phyloP scores from a whole-genome alignment of 2,888 invertebrate species.

The Encarsia formosa region DNA sequence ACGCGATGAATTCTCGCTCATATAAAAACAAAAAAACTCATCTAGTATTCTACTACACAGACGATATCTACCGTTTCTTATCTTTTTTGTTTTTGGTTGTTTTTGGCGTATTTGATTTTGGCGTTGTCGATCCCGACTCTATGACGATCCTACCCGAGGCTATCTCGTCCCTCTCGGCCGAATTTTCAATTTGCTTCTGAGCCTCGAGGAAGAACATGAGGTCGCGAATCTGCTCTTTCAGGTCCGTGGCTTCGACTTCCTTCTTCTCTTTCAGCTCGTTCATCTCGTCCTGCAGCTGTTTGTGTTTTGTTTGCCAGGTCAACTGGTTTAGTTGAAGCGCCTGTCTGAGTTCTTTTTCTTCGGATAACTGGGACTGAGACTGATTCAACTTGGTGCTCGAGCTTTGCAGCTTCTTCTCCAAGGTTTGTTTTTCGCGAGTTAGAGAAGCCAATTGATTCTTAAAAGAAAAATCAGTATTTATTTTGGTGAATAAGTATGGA shows the following conservation, averaged over 20 bases:
- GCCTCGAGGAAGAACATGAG: conserved; percentile 96
- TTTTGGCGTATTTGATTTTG: conserved; percentile 22
- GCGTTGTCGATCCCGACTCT: conserved; percentile 43
- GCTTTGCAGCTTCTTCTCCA: conserved; percentile 69
- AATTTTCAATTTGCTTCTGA: conserved; percentile 62
- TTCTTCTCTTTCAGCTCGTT: conserved; percentile 50
- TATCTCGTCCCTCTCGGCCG: conserved; percentile 58
- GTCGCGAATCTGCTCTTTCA: conserved; percentile 91
- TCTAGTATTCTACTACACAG: too few species aligned
- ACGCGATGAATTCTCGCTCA: too few species aligned
- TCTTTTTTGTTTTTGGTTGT: conserved; percentile 21
- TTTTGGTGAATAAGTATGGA: background rate
- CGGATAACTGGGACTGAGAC: conserved; percentile 68
- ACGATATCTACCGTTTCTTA: too few species aligned
- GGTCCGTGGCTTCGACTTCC: conserved; percentile 68
- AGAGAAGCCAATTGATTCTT: conserved; percentile 56
- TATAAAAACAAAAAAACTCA: too few species aligned
- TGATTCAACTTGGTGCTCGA: conserved; percentile 64
- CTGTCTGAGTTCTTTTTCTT: conserved; percentile 81
- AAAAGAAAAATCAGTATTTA: conserved; percentile 37
- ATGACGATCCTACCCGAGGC: conserved; percentile 62
- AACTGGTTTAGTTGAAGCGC: conserved; percentile 72
- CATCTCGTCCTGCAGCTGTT: conserved; percentile 42
- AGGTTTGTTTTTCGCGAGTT: conserved; percentile 62
- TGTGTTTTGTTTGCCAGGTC: conserved; percentile 63